Evolutionary conservation across 2,888 invertebrate species (phyloP), one percentile per base, ranked within the genome.

Genomic region (Mechanitis messenoides): DNA sequence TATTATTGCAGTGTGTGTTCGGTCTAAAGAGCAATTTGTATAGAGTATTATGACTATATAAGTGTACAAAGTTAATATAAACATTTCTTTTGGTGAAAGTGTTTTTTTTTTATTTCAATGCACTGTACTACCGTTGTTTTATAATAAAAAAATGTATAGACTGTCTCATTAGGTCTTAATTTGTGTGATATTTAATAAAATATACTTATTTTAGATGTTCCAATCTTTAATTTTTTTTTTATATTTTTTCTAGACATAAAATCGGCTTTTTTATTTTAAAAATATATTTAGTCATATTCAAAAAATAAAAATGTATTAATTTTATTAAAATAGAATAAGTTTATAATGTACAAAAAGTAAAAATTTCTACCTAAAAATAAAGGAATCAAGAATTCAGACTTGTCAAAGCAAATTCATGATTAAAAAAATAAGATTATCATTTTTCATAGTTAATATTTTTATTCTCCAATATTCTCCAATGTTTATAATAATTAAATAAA

Each of bases 101-200:
- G 50, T 50, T 20, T 9, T 50, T 9, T 9, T 50, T 50, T 50
- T 50, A 31, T 31, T 50, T 50, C 7, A 50, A 50, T 9, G 31
- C 50, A 50, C 31, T 31, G 5, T 50, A 31, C 7, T 31, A 35
- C 35, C 3, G 6, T 3, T 31, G 31, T 31, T 7, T 31, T 31
- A 35, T 35, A 6, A 6, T 35, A 1, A 50, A 7, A 31, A 31
- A 50, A 31, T 31, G 50, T 31, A 50, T 20, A 50, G 31, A 50
- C 20, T 28, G 47, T 31, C 31, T 31, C 9, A 9, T 31, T 31
- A 28, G 31, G 28, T 31, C 31, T 47, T 50, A 50, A 50, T 50
- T 50, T 50, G 50, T 50, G 50, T 50, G 50, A 50, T 50, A 7
- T 50, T n/a, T 28, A 50, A 50, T 50, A 50, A 9, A 31, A 9